These are phyloP conservation scores for Hypotaenidia okinawae DNA, from an alignment of 2,797 vertebrate genomes.

Conservation along the genomic window DNA sequence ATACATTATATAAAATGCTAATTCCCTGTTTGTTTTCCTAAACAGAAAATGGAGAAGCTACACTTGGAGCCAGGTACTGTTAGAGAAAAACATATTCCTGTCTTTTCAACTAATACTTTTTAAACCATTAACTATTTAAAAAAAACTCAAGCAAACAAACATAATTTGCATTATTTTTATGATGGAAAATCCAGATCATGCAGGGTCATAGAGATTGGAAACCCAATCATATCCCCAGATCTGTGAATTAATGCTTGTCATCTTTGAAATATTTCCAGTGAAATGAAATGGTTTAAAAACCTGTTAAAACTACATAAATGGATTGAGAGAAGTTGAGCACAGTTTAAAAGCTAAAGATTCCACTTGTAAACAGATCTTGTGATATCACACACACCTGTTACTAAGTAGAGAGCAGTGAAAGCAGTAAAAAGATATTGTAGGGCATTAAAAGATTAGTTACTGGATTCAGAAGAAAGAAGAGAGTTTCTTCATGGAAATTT, in stretches of 20 bases:
- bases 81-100: conserved; percentile 72
- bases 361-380: conserved; percentile 77
- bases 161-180: conserved; percentile 70
- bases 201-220: conserved; percentile 93
- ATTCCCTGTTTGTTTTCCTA: conserved; percentile 8
- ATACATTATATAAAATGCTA: not conserved
- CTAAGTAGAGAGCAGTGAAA: conserved; percentile 66
- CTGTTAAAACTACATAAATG: conserved; percentile 52
- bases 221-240: conserved; percentile 90
- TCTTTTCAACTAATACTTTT: conserved; percentile 70
- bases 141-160: conserved; percentile 5
- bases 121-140: conserved; percentile 70
- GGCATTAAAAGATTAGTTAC: conserved; percentile 64
- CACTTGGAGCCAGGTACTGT: conserved; percentile 94
- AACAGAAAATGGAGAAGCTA: conserved; percentile 81
- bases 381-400: conserved; percentile 69
- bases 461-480: conserved; percentile 80
- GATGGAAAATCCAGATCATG: conserved; percentile 67
- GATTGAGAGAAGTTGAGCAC: conserved; percentile 58
- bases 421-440: conserved; percentile 63
- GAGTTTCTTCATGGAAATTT: conserved; percentile 77
- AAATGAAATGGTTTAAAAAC: conserved; percentile 62
- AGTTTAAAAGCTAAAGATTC: conserved; percentile 51
- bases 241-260: conserved; percentile 77
- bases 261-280: conserved; percentile 58